phyloP scores from a whole-genome alignment of 2,797 vertebrate species.

The Avahi laniger region DNA sequence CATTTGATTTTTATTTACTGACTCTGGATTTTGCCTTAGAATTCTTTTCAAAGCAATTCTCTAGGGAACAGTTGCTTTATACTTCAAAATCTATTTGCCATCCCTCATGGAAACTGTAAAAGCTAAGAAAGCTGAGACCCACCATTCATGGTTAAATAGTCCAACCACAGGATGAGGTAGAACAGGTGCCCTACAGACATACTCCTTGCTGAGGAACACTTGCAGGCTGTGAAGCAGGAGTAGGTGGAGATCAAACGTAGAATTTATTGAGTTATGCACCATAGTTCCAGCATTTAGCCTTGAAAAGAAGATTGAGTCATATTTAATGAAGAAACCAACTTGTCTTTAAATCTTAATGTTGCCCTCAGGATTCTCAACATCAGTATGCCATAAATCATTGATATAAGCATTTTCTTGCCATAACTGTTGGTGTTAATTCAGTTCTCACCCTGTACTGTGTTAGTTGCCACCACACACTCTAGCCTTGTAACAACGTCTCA shows the following conservation, averaged over 20 bases:
- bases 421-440: background rate
- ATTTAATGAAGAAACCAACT: background rate
- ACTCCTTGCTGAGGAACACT: rapidly evolving
- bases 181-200: rapidly evolving
- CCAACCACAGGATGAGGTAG: rapidly evolving
- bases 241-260: background rate
- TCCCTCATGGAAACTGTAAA: background rate
- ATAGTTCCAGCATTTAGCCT: background rate
- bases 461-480: no score
- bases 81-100: background rate
- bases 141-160: background rate
- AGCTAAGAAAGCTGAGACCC: background rate
- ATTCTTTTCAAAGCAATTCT: background rate
- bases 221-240: rapidly evolving
- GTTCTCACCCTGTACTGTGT: background rate
- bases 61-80: background rate
- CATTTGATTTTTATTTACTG: background rate
- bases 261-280: background rate
- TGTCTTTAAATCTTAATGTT: background rate
- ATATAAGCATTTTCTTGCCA: background rate
- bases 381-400: rapidly evolving
- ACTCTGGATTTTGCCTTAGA: background rate
- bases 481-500: background rate
- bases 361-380: background rate
- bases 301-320: background rate